Evolutionary conservation across 2,888 invertebrate genomes (phyloP).

Genomic region (Parasteatoda lunata): DNA sequence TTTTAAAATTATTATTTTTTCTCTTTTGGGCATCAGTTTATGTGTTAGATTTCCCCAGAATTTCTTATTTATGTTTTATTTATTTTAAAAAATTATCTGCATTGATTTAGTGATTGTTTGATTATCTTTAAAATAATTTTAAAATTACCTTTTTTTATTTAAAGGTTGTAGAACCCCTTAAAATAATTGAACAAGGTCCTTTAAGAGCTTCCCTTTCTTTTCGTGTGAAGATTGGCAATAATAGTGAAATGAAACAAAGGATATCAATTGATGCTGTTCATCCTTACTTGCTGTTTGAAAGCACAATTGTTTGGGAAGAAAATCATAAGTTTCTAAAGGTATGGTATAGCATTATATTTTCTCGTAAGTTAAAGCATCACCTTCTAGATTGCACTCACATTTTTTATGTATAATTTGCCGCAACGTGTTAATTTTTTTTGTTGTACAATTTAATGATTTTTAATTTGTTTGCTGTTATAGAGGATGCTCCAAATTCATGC

Average conservation of each 20-base stretch:
- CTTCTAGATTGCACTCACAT: no score
- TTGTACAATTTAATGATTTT: no score
- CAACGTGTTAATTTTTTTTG: no score
- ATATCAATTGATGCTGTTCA: conserved; percentile 75
- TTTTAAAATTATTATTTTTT: no score
- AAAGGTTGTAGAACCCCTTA: conserved; percentile 70
- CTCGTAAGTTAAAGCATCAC: no score
- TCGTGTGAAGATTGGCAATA: conserved; percentile 72
- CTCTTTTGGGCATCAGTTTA: no score
- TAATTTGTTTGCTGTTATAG: no score
- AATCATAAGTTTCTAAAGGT: conserved; percentile 76
- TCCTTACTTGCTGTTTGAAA: conserved; percentile 75
- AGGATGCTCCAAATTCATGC: no score
- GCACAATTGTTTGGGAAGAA: conserved; percentile 76
- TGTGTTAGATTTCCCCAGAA: no score
- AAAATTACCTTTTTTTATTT: background rate
- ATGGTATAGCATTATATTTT: no score
- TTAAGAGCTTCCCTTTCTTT: conserved; percentile 72
- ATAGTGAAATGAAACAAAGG: conserved; percentile 73
- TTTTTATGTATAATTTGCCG: no score
- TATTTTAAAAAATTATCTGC: background rate
- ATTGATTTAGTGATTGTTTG: background rate
- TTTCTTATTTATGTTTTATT: background rate
- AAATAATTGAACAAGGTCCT: conserved; percentile 73
- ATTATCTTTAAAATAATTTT: background rate